Evolutionary conservation across 2,797 vertebrate species (phyloP), one percentile per base, ranked within the genome.

Genomic region (Leptodactylus fallax): DNA sequence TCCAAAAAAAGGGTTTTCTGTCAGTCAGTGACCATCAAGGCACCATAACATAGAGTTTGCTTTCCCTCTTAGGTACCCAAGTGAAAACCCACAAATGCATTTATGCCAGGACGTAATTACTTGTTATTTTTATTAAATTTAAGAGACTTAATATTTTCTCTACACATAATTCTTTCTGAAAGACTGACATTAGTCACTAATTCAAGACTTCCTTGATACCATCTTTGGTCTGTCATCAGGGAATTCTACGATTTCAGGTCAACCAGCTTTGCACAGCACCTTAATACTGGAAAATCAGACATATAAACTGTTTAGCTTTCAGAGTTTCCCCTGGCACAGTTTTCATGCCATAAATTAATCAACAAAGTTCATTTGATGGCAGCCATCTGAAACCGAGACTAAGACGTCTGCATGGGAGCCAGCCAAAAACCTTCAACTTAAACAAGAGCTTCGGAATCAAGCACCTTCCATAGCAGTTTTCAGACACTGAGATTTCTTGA

Each of bases 301-400:
- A 36, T 25, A 74, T 67, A 81, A 74, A 87, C 19, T 63, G 79
- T 60, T 81, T 83, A 79, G 51, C 27, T 86, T 86, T 71, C 51
- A 55, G 56, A 69, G 17, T 71, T 82, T 87, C 25, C 61, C 58
- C 61, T 87, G 81, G 81, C 60, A 87, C 51, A 5, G 25, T 56
- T 53, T 61, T 51, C 65, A 76, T 83, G 56, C 67, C 79, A 76
- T 76, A 65, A 67, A 87, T 87, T 78, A 83, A 45, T 56, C 71
- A 83, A 51, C 81, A 81, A 85, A 77, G 55, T 72, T 81, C 25
- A 86, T 86, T 58, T 58, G 47, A 87, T 87, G 81, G 81, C 80
- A 83, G 61, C 21, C 60, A 56, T 79, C 74, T 83, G 81, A 78
- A 69, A 79, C 71, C 17, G 25, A 83, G 61, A 56, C 60, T 47